Percentiles rank a stretch among this genome's conserved stretches.
Evolutionary conservation across 2,888 invertebrate species (phyloP).

Genomic region (Digitonthophagus gazella): DNA sequence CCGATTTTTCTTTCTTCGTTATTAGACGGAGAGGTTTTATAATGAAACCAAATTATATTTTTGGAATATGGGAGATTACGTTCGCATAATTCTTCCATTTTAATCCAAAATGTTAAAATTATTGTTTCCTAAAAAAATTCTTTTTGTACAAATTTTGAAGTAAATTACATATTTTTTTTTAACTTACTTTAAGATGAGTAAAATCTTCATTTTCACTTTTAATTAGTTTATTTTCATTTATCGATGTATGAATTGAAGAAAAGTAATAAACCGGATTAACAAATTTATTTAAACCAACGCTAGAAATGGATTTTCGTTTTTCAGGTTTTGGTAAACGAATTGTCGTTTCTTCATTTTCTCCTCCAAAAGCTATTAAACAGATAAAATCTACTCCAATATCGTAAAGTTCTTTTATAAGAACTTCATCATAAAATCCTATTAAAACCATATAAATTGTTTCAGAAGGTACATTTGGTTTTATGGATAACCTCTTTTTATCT

Average conservation of each 20-base stretch:
- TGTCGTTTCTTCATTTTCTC: not conserved
- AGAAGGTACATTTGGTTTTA: too few species aligned
- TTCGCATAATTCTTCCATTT: constrained; percentile 12
- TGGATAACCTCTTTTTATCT: too few species aligned
- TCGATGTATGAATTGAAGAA: not conserved
- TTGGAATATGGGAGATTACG: constrained; percentile 6
- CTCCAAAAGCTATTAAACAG: constrained; percentile 15
- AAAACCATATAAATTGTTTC: constrained; percentile 21
- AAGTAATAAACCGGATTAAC: constrained; percentile 18
- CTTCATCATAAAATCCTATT: constrained; percentile 24
- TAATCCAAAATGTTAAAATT: constrained; percentile 19
- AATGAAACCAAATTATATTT: constrained; percentile 18
- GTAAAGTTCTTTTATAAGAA: constrained; percentile 17
- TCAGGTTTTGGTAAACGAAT: not conserved
- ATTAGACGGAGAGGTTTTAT: not conserved
- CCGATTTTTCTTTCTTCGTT: not conserved
- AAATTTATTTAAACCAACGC: not conserved
- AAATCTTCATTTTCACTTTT: not conserved
- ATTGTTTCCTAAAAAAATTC: not conserved
- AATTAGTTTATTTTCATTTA: not conserved
- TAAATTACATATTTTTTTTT: too few species aligned
- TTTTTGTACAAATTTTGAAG: constrained; percentile 8
- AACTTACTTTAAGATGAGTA: not conserved
- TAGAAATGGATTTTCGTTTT: not conserved
- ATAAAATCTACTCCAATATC: constrained; percentile 15